phyloP scores from a whole-genome alignment of 1,140 invertebrate species.

The Ceratoteleas bidentatus region DNA sequence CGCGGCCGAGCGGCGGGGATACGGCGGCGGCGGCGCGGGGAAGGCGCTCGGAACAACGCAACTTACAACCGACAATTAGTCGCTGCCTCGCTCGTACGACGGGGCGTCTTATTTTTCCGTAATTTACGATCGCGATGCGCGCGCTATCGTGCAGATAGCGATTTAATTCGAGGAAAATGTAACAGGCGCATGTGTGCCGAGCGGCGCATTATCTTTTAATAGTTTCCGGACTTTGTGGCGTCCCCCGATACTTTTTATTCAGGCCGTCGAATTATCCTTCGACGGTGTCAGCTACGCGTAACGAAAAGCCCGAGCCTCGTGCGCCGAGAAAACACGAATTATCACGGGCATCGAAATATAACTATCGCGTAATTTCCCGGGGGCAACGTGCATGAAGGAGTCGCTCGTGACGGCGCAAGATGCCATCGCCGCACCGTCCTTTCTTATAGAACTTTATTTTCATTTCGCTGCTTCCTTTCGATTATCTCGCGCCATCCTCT shows the following conservation, averaged over 20 bases:
- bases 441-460: conserved; percentile 65
- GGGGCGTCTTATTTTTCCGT: conserved; percentile 61
- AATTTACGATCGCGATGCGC: conserved; percentile 59
- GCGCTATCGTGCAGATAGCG: conserved; percentile 60
- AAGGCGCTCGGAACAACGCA: conserved; percentile 8
- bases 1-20: background rate
- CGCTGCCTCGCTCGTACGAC: conserved; percentile 53
- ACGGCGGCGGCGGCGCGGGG: too few species aligned
- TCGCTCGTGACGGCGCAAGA: conserved; percentile 62
- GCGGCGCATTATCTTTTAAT: conserved; percentile 68
- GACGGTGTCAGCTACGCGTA: conserved; percentile 68
- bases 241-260: conserved; percentile 66
- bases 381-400: conserved; percentile 65
- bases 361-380: conserved; percentile 67
- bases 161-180: conserved; percentile 67
- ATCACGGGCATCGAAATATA: conserved; percentile 68
- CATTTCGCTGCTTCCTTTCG: conserved; percentile 79
- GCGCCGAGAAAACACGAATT: conserved; percentile 68
- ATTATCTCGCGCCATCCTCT: conserved; percentile 80
- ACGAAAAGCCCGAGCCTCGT: conserved; percentile 65
- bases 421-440: conserved; percentile 57
- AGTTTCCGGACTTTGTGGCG: conserved; percentile 68
- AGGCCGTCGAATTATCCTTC: conserved; percentile 65
- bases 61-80: conserved; percentile 56
- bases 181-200: conserved; percentile 51